Evolutionary conservation across 2,113 vertebrate genomes (phyloP), one percentile per base, ranked within the genome.

Genomic region (Spea bombifrons): DNA sequence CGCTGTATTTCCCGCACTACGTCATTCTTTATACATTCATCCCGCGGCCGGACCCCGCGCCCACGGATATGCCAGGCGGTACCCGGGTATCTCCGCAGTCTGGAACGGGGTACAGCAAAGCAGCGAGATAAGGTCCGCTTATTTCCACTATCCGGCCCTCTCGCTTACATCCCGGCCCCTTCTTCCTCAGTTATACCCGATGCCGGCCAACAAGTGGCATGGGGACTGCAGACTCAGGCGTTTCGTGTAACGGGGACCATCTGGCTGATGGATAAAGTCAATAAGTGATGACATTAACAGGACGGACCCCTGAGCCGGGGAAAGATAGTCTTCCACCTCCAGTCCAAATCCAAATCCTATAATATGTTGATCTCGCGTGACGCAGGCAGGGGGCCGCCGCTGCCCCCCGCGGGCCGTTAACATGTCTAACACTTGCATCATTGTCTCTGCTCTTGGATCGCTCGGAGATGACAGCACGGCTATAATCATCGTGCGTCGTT

Each of bases 211-310:
- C 30, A 30, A 30, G 30, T 30, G 30, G 30, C 30, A 30, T 30
- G 1, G 30, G 30, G 30, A 30, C 1, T 30, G 30, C 30, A 30
- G 30, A 2, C 30, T 30, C 30, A 1, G 1, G 30, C 30, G 30
- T 30, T 30, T 30, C 30, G 61, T 64, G 61, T 13, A 3, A 64
- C 7, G 2, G 61, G 5, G 61, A 5, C 5, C 5, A 3, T 16
- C 10, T n/a, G 8, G 44, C 55, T 30, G 15, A 44, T 63, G 17
- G 55, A 63, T 44, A 12, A 16, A 44, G 17, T 64, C 53, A 59
- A 70, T 71, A 78, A 64, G 45, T 50, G 68, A 64, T 45, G 75
- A 45, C 67, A 77, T 77, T 63, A 78, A 52, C 75, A 16, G 6
- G 75, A 48, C 5, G 46, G 67, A 45, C 57, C 75, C 66, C 16